Evolutionary conservation across 2,113 vertebrate genomes (phyloP).

Genomic region (Diphyllodes magnificus): DNA sequence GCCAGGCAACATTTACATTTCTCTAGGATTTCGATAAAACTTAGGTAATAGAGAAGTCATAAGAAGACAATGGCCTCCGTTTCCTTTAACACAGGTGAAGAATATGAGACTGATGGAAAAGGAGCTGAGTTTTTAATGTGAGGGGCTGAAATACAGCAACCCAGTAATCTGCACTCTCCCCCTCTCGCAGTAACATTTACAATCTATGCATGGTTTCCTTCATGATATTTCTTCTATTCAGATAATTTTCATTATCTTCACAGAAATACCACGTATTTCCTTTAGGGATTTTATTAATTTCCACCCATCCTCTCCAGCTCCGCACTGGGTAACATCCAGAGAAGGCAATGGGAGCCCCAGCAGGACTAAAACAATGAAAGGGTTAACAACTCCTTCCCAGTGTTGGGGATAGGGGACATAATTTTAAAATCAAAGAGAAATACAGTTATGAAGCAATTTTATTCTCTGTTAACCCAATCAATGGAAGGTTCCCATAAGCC

Average conservation of each 20-base stretch:
- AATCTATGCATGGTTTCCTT: neutral
- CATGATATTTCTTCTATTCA: neutral
- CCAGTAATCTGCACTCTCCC: neutral
- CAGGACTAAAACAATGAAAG: neutral
- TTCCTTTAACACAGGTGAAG: neutral
- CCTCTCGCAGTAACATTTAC: neutral
- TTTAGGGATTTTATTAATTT: neutral
- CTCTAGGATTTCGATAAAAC: neutral
- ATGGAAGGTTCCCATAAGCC: slow-evolving; percentile 77
- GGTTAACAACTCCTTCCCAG: slow-evolving; percentile 7
- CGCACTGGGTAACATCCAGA: neutral
- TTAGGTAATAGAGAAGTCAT: neutral
- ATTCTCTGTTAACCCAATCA: slow-evolving; percentile 86
- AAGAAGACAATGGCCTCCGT: neutral
- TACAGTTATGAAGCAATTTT: slow-evolving; percentile 81
- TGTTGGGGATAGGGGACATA: slow-evolving; percentile 58
- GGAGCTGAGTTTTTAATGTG: neutral
- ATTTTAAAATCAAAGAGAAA: slow-evolving; percentile 72
- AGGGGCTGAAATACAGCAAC: neutral
- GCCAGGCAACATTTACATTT: neutral
- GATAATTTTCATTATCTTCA: neutral
- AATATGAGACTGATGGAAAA: neutral
- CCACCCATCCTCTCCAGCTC: neutral
- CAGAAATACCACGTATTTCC: neutral
- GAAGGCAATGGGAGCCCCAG: neutral